Evolutionary conservation across 2,888 invertebrate species (phyloP).

Genomic region (Noctua fimbriata): DNA sequence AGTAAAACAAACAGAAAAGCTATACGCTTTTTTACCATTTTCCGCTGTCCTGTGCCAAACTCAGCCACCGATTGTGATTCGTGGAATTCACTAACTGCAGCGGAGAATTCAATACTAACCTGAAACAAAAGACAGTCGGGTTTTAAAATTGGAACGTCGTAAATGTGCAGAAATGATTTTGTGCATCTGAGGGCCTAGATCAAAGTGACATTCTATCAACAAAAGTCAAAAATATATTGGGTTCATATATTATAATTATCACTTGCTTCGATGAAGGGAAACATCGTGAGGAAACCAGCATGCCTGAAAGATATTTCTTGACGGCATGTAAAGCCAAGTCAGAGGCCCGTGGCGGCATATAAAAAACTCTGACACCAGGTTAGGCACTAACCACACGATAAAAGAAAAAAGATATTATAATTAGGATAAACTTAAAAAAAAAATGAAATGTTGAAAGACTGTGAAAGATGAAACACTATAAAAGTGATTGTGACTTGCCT

Average conservation of each 20-base stretch:
- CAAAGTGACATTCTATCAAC: not conserved
- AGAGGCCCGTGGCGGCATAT: too few species aligned
- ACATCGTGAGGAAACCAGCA: too few species aligned
- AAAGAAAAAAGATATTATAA: too few species aligned
- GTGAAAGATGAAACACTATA: not conserved
- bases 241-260: too few species aligned
- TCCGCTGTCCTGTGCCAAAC: slow-evolving; percentile 2
- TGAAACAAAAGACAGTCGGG: slow-evolving; percentile 53
- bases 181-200: not conserved
- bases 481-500: not conserved
- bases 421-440: too few species aligned
- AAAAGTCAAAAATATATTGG: too few species aligned
- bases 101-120: slow-evolving; percentile 45
- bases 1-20: not conserved
- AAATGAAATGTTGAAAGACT: too few species aligned
- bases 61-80: not conserved
- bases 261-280: too few species aligned
- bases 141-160: slow-evolving; percentile 28
- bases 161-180: not conserved
- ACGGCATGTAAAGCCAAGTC: too few species aligned
- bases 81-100: not conserved
- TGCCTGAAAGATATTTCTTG: too few species aligned
- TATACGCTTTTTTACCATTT: slow-evolving; percentile 33
- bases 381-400: too few species aligned
- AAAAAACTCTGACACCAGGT: too few species aligned